Base-by-base conservation (phyloP, 2,113 vertebrate species). In the Conger conger region DNA sequence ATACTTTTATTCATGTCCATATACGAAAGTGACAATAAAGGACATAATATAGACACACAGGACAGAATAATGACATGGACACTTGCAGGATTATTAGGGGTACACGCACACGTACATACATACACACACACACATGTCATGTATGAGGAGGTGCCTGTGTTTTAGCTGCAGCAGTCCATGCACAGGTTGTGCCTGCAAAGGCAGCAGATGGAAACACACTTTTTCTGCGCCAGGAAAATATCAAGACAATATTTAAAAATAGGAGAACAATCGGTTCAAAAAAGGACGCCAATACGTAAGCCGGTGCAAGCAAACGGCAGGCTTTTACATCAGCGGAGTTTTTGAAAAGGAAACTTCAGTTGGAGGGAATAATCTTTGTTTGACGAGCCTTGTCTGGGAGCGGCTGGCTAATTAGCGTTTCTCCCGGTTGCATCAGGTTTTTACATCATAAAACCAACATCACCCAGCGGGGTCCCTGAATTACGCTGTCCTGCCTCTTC, bases 351-450 rank as follows among this genome's bases (percentile, higher is more conserved):
- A 73, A 73, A n/a, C n/a, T 73, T 33, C 9, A 2, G 4, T 73
- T 73, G 68, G 1, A 73, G n/a, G 68, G 68, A 73, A 73, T 73
- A 33, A 35, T 37, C 45, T 35, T 17, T 23, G 40, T 42, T 35
- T 73, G 60, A 38, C 17, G 16, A 1, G 30, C 17, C 73, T 38
- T 36, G 16, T 83, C 45, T 38, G 20, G 4, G 33, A 37, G 76
- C 15, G 33, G 76, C 83, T 84, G 18, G 76, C 79, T 83, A 86
- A 87, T 87, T 90, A 88, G 79, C 77, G 85, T 90, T 90, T 81
- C 88, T 82, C 82, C 80, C 82, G 81, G 87, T 90, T 90, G 89
- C 89, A 86, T 90, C 89, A 90, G 88, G 87, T 85, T 83, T 84
- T 84, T 77, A 86, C 87, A 87, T 88, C 84, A 87, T 85, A 86